Evolutionary conservation across 1,140 invertebrate genomes (phyloP), one percentile per base, ranked within the genome.

Genomic region (Camponotus floridanus): DNA sequence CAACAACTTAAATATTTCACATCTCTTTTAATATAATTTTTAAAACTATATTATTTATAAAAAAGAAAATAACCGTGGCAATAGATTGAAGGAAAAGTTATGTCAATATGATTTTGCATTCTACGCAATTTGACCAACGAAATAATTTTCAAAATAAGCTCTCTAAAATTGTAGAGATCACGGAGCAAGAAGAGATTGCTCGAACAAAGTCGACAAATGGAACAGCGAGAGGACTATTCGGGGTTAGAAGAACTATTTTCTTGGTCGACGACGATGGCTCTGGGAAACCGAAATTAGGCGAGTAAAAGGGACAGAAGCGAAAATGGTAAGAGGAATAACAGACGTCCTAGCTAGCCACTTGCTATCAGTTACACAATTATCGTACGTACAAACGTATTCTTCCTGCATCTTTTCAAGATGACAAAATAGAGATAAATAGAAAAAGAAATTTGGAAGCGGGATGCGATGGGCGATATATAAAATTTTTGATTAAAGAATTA

Each of bases 331-430:
- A 86, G 89, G 57, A 70, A 89, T 83, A 86, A 91, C 86, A 88
- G 89, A 86, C 89, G 87, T 87, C 91, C 91, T 84, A 92, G 91
- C 93, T 94, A 93, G 93, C 93, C 92, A 88, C 92, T 51, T 91
- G 92, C 93, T 94, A 95, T 95, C 94, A 94, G 94, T 95, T 94
- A 93, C 92, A 92, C 93, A 93, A 95, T 95, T 95, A 95, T 94
- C 93, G 1, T 26, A 13, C 92, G 86, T 11, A 13, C 31, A 33
- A 45, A 59, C 33, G 65, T 73, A 45, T 61, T 26, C 45, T 71
- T 81, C 67, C 13, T 88, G 26, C 18, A 13, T 64, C n/a, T 84
- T 48, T 6, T 26, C 21, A 6, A 31, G 18, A 18, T 51, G 15
- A 31, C 15, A 76, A 31, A 9, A 33, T 31, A 4, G 39, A 78